These are phyloP conservation scores for Eulemur coronatus DNA, from an alignment of 2,797 vertebrate genomes.

Conservation along the genomic window DNA sequence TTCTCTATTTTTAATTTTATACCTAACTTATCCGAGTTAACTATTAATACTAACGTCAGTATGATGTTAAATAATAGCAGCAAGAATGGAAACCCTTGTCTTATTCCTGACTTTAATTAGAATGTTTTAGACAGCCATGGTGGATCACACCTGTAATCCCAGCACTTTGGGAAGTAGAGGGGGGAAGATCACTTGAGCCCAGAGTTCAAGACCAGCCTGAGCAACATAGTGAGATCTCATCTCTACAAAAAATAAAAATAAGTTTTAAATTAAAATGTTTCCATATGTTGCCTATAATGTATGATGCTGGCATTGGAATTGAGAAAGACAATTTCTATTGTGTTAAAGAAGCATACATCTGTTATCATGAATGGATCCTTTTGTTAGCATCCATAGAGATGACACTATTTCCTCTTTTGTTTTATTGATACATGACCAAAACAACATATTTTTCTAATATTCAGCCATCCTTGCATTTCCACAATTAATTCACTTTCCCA, in stretches of 20 bases:
- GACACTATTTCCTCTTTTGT: not conserved
- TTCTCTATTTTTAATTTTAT: not conserved
- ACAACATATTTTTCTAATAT: not conserved
- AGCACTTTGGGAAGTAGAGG: not conserved
- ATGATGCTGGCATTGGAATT: not conserved
- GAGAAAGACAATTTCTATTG: not conserved
- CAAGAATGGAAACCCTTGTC: not conserved
- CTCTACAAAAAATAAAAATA: not conserved
- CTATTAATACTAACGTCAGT: not conserved
- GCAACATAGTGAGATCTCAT: not conserved
- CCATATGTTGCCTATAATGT: not conserved
- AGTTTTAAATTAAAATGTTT: not conserved
- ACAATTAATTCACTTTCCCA: slow-evolving; percentile 27
- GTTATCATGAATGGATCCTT: not conserved
- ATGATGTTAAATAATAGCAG: not conserved
- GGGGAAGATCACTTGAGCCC: not conserved
- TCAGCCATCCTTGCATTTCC: not conserved
- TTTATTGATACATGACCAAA: not conserved
- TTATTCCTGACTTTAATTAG: not conserved
- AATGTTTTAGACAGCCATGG: not conserved
- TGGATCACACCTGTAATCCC: not conserved
- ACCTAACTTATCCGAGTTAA: not conserved
- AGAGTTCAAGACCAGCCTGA: not conserved
- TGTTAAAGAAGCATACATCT: not conserved
- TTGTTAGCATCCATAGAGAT: not conserved